Conservation (phyloP, 1,140 invertebrate genomes). For the Chironomus tepperi region DNA sequence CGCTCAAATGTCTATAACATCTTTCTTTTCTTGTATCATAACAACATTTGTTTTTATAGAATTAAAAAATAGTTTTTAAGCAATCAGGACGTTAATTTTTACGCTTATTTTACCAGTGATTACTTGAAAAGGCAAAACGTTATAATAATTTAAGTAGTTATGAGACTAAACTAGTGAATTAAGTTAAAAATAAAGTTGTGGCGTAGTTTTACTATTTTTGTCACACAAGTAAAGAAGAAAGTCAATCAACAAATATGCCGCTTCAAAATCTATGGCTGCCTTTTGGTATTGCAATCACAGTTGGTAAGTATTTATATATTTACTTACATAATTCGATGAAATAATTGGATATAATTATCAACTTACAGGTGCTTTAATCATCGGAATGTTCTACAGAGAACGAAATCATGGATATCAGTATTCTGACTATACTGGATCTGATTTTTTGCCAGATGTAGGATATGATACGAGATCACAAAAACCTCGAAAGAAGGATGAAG, state of each 20-base stretch:
- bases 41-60: too few relatives aligned
- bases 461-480: not conserved
- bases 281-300: not conserved
- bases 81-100: too few relatives aligned
- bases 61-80: too few relatives aligned
- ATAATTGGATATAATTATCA: not conserved
- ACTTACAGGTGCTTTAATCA: not conserved
- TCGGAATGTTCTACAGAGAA: not conserved
- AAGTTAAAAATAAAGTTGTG: too few relatives aligned
- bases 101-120: too few relatives aligned
- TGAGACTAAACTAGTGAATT: too few relatives aligned
- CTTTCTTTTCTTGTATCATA: too few relatives aligned
- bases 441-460: not conserved
- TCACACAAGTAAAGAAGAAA: too few relatives aligned
- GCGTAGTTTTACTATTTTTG: too few relatives aligned
- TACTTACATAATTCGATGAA: not conserved
- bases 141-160: too few relatives aligned
- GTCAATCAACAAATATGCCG: not conserved
- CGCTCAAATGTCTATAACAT: too few relatives aligned
- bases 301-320: not conserved
- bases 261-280: not conserved
- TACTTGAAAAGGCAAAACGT: too few relatives aligned
- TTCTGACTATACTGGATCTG: not conserved
- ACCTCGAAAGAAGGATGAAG: not conserved
- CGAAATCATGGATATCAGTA: not conserved